Evolutionary conservation across 2,797 vertebrate genomes (phyloP).

Genomic region (Xiphophorus birchmanni): DNA sequence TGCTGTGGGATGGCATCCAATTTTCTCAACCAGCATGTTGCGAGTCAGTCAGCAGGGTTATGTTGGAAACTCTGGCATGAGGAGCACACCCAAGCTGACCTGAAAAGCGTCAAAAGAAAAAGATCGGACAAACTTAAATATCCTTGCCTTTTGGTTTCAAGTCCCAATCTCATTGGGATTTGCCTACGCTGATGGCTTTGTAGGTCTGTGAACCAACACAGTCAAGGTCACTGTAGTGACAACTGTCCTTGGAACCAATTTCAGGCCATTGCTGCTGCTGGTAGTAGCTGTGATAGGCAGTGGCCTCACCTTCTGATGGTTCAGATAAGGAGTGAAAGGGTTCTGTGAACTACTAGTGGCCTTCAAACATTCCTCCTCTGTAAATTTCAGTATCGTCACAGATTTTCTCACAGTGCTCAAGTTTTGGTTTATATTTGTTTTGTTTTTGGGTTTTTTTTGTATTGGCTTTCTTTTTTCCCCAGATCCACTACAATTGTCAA

Average conservation of each 20-base stretch:
- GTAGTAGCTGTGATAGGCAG: conserved; percentile 48
- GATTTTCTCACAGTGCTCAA: conserved; percentile 15
- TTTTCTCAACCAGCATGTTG: conserved; percentile 5
- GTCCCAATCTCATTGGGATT: background rate
- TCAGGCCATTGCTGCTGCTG: conserved; percentile 49
- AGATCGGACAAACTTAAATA: background rate
- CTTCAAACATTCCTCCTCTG: conserved; percentile 13
- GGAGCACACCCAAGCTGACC: background rate
- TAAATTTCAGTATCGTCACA: conserved; percentile 38
- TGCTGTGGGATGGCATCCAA: conserved; percentile 2
- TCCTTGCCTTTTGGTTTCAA: background rate
- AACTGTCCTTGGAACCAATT: conserved; percentile 43
- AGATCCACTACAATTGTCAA: background rate
- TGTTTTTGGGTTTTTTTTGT: background rate
- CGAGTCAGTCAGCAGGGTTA: background rate
- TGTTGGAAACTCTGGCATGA: background rate
- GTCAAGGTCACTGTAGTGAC: conserved; percentile 52
- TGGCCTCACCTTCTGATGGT: conserved; percentile 60
- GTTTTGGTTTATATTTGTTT: conserved; percentile 20
- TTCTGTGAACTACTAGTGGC: conserved; percentile 20
- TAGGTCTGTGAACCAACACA: conserved; percentile 23
- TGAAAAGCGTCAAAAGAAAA: background rate
- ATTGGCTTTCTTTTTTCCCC: background rate
- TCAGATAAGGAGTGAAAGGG: conserved; percentile 49
- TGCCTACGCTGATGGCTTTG: background rate